Percentiles rank a stretch among this genome's conserved stretches.
These are phyloP conservation scores for Cephalotes varians DNA, from an alignment of 2,888 invertebrate species.

Conservation along the genomic window DNA sequence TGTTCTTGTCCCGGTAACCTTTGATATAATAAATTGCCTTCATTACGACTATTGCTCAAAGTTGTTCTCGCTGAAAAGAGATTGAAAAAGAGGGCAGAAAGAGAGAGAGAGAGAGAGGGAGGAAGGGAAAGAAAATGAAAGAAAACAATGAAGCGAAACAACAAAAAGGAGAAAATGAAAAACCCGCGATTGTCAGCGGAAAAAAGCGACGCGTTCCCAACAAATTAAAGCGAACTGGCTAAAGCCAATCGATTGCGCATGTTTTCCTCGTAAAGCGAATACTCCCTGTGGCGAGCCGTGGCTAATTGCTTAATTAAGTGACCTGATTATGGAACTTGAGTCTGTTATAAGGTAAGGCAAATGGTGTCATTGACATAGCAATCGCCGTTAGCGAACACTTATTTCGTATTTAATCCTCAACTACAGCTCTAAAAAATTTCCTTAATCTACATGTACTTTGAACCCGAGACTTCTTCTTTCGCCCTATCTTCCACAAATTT, in stretches of 20 bases:
- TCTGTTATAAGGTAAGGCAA: slow-evolving; percentile 20
- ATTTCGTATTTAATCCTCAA: slow-evolving; percentile 57
- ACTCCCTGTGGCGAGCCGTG: slow-evolving; percentile 54
- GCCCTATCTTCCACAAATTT: too few relatives aligned
- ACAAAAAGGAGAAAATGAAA: slow-evolving; percentile 33
- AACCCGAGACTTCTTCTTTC: too few relatives aligned
- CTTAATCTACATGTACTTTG: too few relatives aligned
- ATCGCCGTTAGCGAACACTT: slow-evolving; percentile 54
- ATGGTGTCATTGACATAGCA: background rate
- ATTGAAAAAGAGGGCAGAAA: background rate
- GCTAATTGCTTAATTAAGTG: slow-evolving; percentile 71
- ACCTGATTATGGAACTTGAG: slow-evolving; percentile 64
- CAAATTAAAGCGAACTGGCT: slow-evolving; percentile 44
- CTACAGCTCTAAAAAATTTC: too few relatives aligned
- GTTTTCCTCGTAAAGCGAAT: slow-evolving; percentile 55
- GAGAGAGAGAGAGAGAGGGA: background rate
- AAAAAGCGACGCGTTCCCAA: slow-evolving; percentile 53
- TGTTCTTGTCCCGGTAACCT: slow-evolving; percentile 65
- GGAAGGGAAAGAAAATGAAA: slow-evolving; percentile 22
- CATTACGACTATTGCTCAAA: slow-evolving; percentile 72
- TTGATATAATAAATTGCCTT: slow-evolving; percentile 69
- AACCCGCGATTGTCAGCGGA: slow-evolving; percentile 59
- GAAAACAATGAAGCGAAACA: background rate
- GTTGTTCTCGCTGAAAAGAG: slow-evolving; percentile 35
- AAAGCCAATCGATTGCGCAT: slow-evolving; percentile 7